Percentiles rank a stretch among this genome's conserved stretches.
Evolutionary conservation across 2,113 vertebrate species (phyloP).

Genomic region (Isichthys henryi): DNA sequence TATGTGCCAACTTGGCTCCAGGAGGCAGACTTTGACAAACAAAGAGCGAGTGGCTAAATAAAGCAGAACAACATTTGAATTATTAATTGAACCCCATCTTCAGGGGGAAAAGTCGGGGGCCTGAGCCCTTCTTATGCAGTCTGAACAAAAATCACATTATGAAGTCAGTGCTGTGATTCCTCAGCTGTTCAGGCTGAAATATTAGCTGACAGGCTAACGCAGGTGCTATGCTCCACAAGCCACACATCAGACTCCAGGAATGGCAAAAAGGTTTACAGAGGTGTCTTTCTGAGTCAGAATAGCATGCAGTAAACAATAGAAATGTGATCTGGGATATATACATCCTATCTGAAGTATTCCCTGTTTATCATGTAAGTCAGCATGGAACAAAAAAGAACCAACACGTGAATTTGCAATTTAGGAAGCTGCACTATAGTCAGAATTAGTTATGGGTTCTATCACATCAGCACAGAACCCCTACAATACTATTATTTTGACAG

Average conservation of each 20-base stretch:
- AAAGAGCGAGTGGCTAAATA: background rate
- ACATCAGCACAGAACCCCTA: background rate
- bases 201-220: background rate
- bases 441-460: background rate
- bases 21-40: background rate
- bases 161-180: background rate
- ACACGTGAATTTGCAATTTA: background rate
- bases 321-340: background rate
- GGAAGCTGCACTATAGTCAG: background rate
- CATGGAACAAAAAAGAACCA: background rate
- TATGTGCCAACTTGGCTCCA: background rate
- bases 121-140: background rate
- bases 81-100: background rate
- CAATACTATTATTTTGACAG: background rate
- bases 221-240: background rate
- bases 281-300: background rate
- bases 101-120: background rate
- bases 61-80: background rate
- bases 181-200: background rate
- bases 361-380: background rate
- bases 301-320: background rate
- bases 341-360: background rate
- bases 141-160: background rate
- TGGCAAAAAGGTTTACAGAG: background rate
- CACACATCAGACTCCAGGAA: background rate